Evolutionary conservation across 1,140 invertebrate genomes (phyloP).

Genomic region (Rhysida immarginata): DNA sequence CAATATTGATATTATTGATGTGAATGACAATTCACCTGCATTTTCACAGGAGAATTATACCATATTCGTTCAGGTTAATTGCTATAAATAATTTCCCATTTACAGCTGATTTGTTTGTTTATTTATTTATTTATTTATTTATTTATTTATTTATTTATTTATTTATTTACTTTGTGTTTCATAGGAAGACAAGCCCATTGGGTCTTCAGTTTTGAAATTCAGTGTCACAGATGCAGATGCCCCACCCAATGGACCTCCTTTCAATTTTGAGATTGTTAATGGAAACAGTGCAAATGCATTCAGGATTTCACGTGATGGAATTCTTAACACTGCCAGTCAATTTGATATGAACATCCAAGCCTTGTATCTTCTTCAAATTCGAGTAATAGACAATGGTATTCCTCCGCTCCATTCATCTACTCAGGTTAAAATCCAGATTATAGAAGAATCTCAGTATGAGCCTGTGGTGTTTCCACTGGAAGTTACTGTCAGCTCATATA

Average conservation of each 20-base stretch:
- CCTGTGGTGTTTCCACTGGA: constrained; percentile 76
- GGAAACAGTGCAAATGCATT: constrained; percentile 79
- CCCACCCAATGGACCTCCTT: constrained; percentile 70
- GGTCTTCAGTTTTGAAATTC: constrained; percentile 64
- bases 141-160: too few relatives aligned
- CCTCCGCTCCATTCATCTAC: constrained; percentile 78
- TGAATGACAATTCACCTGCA: constrained; percentile 64
- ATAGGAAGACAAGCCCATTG: constrained; percentile 66
- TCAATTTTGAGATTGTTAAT: constrained; percentile 67
- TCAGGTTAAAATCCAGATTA: constrained; percentile 64
- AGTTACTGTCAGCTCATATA: constrained; percentile 70
- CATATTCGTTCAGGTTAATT: constrained; percentile 17
- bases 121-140: too few relatives aligned
- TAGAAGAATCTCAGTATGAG: constrained; percentile 87
- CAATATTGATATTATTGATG: constrained; percentile 65
- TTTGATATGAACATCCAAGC: constrained; percentile 75
- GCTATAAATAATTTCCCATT: too few relatives aligned
- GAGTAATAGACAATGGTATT: constrained; percentile 87
- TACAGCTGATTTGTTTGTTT: too few relatives aligned
- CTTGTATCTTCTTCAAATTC: constrained; percentile 62
- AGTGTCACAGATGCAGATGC: constrained; percentile 73
- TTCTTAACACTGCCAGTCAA: constrained; percentile 63
- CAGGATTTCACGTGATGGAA: constrained; percentile 66
- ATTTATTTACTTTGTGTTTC: too few relatives aligned
- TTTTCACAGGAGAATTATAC: constrained; percentile 20